These are phyloP conservation scores for Melanitta fusca DNA, from an alignment of 2,797 vertebrate genomes.

Conservation along the genomic window DNA sequence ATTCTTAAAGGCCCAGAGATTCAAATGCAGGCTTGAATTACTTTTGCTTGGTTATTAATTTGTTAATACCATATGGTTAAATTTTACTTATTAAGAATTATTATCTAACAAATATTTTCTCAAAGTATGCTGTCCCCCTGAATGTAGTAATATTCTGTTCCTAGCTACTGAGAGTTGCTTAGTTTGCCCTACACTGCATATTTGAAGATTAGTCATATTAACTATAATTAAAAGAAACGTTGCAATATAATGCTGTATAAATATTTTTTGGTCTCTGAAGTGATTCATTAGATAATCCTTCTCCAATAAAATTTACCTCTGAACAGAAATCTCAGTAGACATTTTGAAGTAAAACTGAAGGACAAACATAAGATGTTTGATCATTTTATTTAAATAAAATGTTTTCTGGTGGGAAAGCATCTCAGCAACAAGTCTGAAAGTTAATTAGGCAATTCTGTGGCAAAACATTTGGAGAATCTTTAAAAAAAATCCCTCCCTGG, in stretches of 20 bases:
- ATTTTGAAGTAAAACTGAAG: slow-evolving; percentile 30
- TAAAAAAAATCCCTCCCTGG: not conserved
- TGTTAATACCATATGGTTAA: not conserved
- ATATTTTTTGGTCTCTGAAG: not conserved
- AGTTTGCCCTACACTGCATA: not conserved
- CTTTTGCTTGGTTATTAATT: not conserved
- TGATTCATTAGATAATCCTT: not conserved
- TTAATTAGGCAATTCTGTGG: slow-evolving; percentile 36
- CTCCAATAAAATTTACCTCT: not conserved
- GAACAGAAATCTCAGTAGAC: not conserved
- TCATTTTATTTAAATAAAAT: slow-evolving; percentile 54
- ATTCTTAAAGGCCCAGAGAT: not conserved
- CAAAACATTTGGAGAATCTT: slow-evolving; percentile 58
- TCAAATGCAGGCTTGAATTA: not conserved
- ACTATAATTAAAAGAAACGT: not conserved
- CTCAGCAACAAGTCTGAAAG: slow-evolving; percentile 40
- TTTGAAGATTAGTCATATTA: not conserved
- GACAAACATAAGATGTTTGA: not conserved
- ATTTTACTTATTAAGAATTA: not conserved
- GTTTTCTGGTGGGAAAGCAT: slow-evolving; percentile 24
- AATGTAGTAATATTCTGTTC: not conserved
- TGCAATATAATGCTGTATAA: not conserved
- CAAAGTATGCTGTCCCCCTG: not conserved
- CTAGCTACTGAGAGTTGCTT: not conserved
- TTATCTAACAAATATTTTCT: not conserved